Evolutionary conservation across 2,888 invertebrate species (phyloP).

Genomic region (Pelosia muscerda): DNA sequence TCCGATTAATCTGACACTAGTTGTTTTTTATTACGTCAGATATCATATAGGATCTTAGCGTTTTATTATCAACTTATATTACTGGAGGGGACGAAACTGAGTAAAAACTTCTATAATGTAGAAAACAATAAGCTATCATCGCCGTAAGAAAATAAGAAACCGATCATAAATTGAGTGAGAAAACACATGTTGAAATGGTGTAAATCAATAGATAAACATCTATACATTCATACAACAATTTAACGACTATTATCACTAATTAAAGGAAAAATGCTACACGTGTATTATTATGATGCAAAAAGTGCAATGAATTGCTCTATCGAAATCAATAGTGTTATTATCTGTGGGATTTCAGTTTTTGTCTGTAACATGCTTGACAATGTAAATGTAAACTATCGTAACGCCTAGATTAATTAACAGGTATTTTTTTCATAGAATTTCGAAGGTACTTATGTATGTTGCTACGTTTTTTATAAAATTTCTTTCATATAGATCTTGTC

Average conservation of each 20-base stretch:
- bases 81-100: neutral
- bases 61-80: neutral
- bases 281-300: conserved; percentile 50
- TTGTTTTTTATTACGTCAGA: conserved; percentile 32
- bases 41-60: conserved; percentile 21
- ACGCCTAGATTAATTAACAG: neutral
- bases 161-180: conserved; percentile 1
- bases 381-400: conserved; percentile 47
- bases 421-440: neutral
- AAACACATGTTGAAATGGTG: conserved; percentile 40
- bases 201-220: conserved; percentile 69
- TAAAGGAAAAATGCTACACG: conserved; percentile 62
- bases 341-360: conserved; percentile 67
- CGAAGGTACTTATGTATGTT: neutral
- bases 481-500: no score
- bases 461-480: neutral
- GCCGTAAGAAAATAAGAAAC: conserved; percentile 12
- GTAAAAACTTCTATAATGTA: neutral
- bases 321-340: conserved; percentile 65
- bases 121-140: conserved; percentile 11
- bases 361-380: conserved; percentile 43
- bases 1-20: conserved; percentile 38
- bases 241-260: conserved; percentile 69
- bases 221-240: conserved; percentile 49
- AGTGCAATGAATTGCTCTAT: conserved; percentile 66